These are phyloP conservation scores for Sciaenops ocellatus DNA, from an alignment of 2,797 vertebrate genomes.

Conservation along the genomic window DNA sequence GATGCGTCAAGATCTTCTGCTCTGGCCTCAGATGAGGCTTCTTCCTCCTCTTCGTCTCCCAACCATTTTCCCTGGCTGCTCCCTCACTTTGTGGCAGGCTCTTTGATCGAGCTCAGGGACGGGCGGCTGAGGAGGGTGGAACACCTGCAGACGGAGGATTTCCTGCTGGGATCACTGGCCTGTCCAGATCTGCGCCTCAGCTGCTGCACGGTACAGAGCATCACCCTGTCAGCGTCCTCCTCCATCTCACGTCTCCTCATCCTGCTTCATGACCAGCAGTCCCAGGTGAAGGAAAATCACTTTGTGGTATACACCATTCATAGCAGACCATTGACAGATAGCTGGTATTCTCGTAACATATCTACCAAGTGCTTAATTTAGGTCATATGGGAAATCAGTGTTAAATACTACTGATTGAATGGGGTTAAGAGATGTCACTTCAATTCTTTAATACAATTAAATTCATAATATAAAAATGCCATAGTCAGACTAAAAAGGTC, in stretches of 20 bases:
- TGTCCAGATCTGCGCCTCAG: slow-evolving; percentile 83
- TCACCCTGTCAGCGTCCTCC: slow-evolving; percentile 71
- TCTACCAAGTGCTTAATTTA: background rate
- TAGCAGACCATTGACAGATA: background rate
- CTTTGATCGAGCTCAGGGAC: slow-evolving; percentile 84
- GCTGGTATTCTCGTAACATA: background rate
- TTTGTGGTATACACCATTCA: slow-evolving; percentile 4
- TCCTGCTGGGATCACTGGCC: slow-evolving; percentile 79
- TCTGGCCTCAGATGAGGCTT: background rate
- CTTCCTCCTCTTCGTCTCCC: slow-evolving; percentile 43
- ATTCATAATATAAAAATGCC: background rate
- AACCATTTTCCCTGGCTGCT: slow-evolving; percentile 76
- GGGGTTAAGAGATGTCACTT: background rate
- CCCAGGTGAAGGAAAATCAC: slow-evolving; percentile 74
- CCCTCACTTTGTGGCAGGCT: slow-evolving; percentile 82
- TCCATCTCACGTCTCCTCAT: slow-evolving; percentile 80
- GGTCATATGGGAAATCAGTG: background rate
- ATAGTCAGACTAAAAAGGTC: background rate
- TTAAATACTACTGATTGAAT: background rate
- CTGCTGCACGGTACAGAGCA: slow-evolving; percentile 84
- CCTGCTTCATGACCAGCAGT: slow-evolving; percentile 80
- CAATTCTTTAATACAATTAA: background rate
- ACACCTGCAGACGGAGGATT: slow-evolving; percentile 85
- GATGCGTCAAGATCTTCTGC: background rate
- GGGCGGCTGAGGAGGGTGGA: slow-evolving; percentile 84